Conservation (phyloP, 2,888 invertebrate genomes). For the Apodemia zela region DNA sequence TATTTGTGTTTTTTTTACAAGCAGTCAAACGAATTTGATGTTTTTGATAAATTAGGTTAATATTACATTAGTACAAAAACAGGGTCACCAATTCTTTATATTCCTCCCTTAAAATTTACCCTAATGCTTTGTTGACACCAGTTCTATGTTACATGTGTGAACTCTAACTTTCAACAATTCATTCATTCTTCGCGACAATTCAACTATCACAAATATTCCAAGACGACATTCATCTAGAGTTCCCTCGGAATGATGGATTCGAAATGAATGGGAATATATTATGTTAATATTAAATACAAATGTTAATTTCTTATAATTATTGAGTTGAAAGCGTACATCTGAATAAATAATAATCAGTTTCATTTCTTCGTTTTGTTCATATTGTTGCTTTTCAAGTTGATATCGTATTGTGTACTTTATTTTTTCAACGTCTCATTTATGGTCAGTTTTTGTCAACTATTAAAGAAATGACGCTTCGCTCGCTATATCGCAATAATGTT, state of each 20-base stretch:
- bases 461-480: too few relatives aligned
- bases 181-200: constrained; percentile 61
- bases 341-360: constrained; percentile 58
- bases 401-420: not conserved
- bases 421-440: too few relatives aligned
- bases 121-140: constrained; percentile 39
- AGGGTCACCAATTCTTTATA: not conserved
- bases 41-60: constrained; percentile 9
- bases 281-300: constrained; percentile 71
- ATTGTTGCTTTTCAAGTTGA: constrained; percentile 22
- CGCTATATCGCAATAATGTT: too few relatives aligned
- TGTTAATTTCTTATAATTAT: constrained; percentile 69
- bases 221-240: constrained; percentile 47
- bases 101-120: constrained; percentile 16
- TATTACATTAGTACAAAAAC: not conserved
- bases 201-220: constrained; percentile 73
- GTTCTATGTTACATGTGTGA: constrained; percentile 66
- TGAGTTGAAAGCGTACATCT: constrained; percentile 46
- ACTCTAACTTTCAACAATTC: constrained; percentile 55
- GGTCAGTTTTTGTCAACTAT: too few relatives aligned
- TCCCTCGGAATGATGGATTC: constrained; percentile 60
- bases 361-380: constrained; percentile 43
- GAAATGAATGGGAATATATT: constrained; percentile 65
- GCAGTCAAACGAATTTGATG: not conserved
- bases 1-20: not conserved